These are phyloP conservation scores for Frankliniella fusca DNA, from an alignment of 2,888 invertebrate genomes.

Conservation along the genomic window DNA sequence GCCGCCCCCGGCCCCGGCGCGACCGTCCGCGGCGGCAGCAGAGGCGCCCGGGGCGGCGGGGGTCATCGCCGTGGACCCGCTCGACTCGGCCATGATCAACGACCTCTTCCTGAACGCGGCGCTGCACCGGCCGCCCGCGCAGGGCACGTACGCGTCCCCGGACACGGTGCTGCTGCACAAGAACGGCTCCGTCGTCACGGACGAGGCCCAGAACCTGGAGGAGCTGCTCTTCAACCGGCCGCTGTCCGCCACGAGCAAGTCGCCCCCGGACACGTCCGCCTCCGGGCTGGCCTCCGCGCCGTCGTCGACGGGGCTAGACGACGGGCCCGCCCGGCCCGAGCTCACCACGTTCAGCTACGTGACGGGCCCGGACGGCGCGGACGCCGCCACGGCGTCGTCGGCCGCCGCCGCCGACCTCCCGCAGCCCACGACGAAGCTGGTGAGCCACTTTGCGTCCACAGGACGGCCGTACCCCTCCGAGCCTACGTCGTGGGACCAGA, in stretches of 20 bases:
- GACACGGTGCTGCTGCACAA: conserved; percentile 50
- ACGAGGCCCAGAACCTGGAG: conserved; percentile 48
- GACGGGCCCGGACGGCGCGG: conserved; percentile 30
- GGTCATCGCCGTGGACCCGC: conserved; percentile 38
- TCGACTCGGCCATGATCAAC: conserved; percentile 16
- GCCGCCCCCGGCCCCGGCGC: conserved; percentile 30
- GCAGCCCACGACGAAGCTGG: conserved; percentile 34
- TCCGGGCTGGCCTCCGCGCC: conserved; percentile 35
- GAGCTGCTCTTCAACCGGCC: conserved; percentile 42
- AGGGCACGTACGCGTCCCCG: conserved; percentile 34
- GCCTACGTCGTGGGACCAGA: conserved; percentile 12
- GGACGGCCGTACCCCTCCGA: neutral
- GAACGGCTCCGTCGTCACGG: conserved; percentile 46
- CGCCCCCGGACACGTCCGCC: conserved; percentile 36
- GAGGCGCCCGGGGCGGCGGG: conserved; percentile 44
- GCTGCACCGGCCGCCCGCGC: conserved; percentile 25
- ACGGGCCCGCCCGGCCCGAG: conserved; percentile 34
- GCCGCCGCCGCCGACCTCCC: conserved; percentile 27
- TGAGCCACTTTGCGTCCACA: conserved; percentile 28
- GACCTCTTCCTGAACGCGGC: conserved; percentile 16
- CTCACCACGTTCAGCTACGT: conserved; percentile 37
- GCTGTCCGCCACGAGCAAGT: conserved; percentile 35
- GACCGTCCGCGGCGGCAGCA: conserved; percentile 46
- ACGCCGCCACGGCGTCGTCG: conserved; percentile 29
- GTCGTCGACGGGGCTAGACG: conserved; percentile 9